phyloP scores from a whole-genome alignment of 2,113 vertebrate genomes.

The Dicrurus megarhynchus region DNA sequence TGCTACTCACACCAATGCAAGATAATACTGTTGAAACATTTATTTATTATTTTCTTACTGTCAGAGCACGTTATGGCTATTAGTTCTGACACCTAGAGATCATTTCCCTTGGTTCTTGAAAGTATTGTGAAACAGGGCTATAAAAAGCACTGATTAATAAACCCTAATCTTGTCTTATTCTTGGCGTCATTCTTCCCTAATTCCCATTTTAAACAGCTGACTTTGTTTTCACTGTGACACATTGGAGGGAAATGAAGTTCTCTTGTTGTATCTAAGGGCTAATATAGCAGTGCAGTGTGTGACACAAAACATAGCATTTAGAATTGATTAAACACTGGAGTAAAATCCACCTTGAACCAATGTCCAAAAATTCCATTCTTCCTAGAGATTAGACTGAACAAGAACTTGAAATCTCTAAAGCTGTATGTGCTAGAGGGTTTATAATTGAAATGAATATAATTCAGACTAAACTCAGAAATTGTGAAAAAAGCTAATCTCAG shows the following conservation, averaged over 20 bases:
- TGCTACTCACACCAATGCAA: neutral
- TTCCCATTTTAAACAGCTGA: neutral
- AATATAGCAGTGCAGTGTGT: neutral
- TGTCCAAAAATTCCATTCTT: neutral
- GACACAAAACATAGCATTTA: neutral
- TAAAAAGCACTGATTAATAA: neutral
- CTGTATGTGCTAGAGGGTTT: neutral
- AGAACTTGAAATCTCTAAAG: neutral
- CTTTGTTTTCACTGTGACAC: neutral
- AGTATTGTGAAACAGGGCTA: neutral
- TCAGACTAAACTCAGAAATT: neutral
- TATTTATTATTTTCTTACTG: neutral
- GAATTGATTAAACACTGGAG: neutral
- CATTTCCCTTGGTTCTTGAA: neutral
- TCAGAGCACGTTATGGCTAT: neutral
- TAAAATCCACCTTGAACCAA: neutral
- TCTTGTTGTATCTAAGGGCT: neutral
- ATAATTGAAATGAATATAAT: neutral
- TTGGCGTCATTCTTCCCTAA: neutral
- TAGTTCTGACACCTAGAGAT: neutral
- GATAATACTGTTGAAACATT: neutral
- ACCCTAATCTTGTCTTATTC: neutral
- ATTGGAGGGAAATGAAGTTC: neutral
- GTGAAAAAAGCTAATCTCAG: neutral
- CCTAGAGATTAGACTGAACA: rapidly evolving